phyloP scores from a whole-genome alignment of 2,113 vertebrate species.

The Arizona elegans region DNA sequence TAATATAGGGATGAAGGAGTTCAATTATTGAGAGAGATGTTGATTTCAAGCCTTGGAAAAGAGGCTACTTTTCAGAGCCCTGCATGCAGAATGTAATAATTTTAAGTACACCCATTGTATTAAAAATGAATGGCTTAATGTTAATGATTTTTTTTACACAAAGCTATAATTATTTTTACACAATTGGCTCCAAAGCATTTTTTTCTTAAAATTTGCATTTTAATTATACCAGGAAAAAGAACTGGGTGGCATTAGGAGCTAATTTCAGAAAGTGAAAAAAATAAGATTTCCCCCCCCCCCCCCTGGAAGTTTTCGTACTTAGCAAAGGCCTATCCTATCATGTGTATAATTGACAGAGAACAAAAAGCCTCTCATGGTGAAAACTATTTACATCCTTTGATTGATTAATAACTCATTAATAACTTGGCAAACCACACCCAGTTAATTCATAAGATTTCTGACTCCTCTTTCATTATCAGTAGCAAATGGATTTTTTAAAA shows the following conservation, averaged over 20 bases:
- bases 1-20: background rate
- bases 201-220: conserved; percentile 45
- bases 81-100: conserved; percentile 25
- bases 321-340: background rate
- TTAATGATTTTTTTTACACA: conserved; percentile 14
- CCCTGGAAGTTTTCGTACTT: background rate
- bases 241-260: conserved; percentile 14
- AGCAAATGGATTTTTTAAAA: background rate
- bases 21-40: conserved; percentile 4
- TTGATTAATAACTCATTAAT: conserved; percentile 20
- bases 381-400: background rate
- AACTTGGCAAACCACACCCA: background rate
- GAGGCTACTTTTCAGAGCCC: background rate
- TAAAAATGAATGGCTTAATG: conserved; percentile 23
- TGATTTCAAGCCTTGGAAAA: background rate
- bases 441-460: background rate
- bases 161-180: background rate
- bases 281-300: too few species aligned
- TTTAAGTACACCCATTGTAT: background rate
- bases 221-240: conserved; percentile 39
- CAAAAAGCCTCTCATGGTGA: background rate
- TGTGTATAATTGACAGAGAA: background rate
- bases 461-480: background rate
- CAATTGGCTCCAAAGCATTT: conserved; percentile 37
- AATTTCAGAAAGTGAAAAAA: background rate